Evolutionary conservation across 1,140 invertebrate species (phyloP).

Genomic region (Drosophila insularis): DNA sequence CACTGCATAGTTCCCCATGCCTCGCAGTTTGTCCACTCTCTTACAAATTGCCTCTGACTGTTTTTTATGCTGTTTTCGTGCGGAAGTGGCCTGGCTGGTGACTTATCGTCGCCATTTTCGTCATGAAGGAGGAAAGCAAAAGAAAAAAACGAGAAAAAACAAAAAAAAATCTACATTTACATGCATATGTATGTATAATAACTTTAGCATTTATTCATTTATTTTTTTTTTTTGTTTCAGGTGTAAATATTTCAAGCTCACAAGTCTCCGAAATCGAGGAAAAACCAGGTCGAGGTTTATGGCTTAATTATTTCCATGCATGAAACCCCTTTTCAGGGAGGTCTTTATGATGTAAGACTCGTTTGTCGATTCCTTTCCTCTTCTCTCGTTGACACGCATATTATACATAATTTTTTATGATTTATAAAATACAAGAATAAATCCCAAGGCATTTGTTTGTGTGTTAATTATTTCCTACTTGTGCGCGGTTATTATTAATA

Average conservation of each 20-base stretch:
- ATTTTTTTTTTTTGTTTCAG: conserved; percentile 74
- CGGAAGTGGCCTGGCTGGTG: conserved; percentile 71
- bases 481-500: conserved; percentile 67
- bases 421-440: conserved; percentile 62
- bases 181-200: conserved; percentile 6
- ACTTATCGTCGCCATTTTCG: conserved; percentile 75
- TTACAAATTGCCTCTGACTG: neutral
- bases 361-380: conserved; percentile 41
- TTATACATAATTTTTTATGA: conserved; percentile 77
- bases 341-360: conserved; percentile 18
- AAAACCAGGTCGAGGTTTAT: conserved; percentile 74
- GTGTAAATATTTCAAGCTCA: conserved; percentile 80
- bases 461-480: conserved; percentile 75
- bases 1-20: neutral
- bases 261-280: conserved; percentile 46
- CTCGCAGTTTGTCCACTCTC: neutral
- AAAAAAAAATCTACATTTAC: neutral
- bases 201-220: conserved; percentile 77
- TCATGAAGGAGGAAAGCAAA: conserved; percentile 38
- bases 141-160: neutral
- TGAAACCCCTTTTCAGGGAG: conserved; percentile 50
- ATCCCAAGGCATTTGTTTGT: neutral
- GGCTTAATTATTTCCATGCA: conserved; percentile 78
- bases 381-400: conserved; percentile 54
- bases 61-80: conserved; percentile 62